phyloP scores from a whole-genome alignment of 2,797 vertebrate genomes.

The Pelobates cultripes region DNA sequence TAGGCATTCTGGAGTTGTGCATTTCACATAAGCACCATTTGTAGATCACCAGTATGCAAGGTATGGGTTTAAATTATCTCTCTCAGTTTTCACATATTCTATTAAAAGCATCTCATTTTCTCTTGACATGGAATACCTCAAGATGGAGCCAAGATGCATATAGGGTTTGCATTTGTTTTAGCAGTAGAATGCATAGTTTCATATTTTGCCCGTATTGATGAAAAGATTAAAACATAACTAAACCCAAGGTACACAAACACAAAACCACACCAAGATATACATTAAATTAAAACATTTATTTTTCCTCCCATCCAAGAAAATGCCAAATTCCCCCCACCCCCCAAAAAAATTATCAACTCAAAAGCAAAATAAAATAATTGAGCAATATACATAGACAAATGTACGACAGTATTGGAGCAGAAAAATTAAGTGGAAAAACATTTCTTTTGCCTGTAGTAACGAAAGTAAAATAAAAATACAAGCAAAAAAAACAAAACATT shows the following conservation, averaged over 20 bases:
- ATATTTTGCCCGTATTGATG: too few relatives aligned
- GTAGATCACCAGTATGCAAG: too few relatives aligned
- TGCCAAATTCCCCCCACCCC: conserved; percentile 67
- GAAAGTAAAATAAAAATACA: too few relatives aligned
- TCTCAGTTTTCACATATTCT: too few relatives aligned
- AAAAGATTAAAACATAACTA: not conserved
- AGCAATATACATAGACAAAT: conserved; percentile 74
- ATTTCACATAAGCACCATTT: too few relatives aligned
- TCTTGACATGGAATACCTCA: too few relatives aligned
- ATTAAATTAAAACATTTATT: conserved; percentile 70
- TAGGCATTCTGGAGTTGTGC: too few relatives aligned
- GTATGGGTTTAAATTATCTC: too few relatives aligned
- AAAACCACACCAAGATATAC: not conserved
- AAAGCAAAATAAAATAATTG: conserved; percentile 64
- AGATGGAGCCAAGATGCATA: too few relatives aligned
- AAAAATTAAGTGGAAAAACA: conserved; percentile 71
- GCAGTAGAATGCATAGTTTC: too few relatives aligned
- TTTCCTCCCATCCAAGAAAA: conserved; percentile 38
- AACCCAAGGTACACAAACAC: not conserved
- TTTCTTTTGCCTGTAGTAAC: not conserved
- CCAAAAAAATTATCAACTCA: conserved; percentile 68
- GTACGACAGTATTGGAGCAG: conserved; percentile 75
- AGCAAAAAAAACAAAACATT: not conserved
- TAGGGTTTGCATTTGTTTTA: too few relatives aligned
- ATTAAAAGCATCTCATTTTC: too few relatives aligned